Conservation (phyloP, 2,888 invertebrate genomes). For the Eristalis intricaria region DNA sequence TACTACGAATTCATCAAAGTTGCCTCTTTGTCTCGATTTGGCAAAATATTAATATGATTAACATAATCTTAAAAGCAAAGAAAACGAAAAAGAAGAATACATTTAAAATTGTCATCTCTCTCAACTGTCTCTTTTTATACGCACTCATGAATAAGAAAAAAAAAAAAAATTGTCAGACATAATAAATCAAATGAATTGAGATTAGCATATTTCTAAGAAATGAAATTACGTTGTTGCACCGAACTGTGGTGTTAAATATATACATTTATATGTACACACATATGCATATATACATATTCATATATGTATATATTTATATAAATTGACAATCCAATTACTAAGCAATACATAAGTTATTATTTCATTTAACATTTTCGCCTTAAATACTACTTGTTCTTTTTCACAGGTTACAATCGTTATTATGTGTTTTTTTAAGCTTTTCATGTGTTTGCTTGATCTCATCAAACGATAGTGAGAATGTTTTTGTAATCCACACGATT, state of each 20-base stretch:
- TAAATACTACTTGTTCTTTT: conserved; percentile 16
- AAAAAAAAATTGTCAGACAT: conserved; percentile 49
- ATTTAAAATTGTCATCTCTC: conserved; percentile 25
- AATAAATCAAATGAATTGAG: conserved; percentile 53
- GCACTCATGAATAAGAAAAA: conserved; percentile 41
- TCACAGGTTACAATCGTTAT: conserved; percentile 1
- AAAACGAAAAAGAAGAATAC: conserved; percentile 20
- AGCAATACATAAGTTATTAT: conserved; percentile 61
- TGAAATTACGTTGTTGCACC: conserved; percentile 68
- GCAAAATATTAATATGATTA: conserved; percentile 47
- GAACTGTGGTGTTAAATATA: conserved; percentile 62
- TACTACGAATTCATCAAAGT: conserved; percentile 63
- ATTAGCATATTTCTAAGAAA: conserved; percentile 71
- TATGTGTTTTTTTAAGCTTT: not conserved
- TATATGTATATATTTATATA: conserved; percentile 64
- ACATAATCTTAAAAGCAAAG: conserved; percentile 25
- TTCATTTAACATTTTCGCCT: conserved; percentile 31
- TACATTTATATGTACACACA: conserved; percentile 37
- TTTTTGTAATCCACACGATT: too few relatives aligned
- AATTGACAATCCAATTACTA: conserved; percentile 71
- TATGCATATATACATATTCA: conserved; percentile 53
- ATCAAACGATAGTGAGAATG: too few relatives aligned
- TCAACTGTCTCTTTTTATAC: conserved; percentile 61
- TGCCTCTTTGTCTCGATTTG: conserved; percentile 69
- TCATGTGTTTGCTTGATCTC: not conserved